Base-by-base conservation (phyloP, 2,888 invertebrate species). In the Eupithecia subfuscata region DNA sequence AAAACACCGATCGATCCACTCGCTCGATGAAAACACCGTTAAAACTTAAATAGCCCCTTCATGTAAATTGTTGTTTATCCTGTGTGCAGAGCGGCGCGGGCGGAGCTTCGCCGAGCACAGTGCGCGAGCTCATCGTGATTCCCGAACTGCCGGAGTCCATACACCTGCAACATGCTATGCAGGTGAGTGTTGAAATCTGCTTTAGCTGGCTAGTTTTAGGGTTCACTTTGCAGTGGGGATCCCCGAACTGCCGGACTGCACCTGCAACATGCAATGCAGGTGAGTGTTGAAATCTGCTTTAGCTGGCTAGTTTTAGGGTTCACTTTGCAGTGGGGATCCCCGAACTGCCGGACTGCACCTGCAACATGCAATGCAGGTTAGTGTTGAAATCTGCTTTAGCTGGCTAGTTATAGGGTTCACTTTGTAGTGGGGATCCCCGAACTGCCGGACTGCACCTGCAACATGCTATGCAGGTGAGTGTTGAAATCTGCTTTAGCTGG, bases 401-500 rank as follows among this genome's bases (percentile, higher is more conserved):
- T 52, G 48, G 52, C n/a, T 52, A 52, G n/a, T 52, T 1, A 8
- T 48, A 48, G 18, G 16, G 48, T 48, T 18, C 8, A 45, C 16
- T 45, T 16, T 45, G 45, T 16, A 45, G 45, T 43, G 14, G 14
- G 14, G 73, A 95, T 95, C 69, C 95, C 95, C 25, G 94, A 95
- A 82, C 80, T 93, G 69, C 88, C 93, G 74, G 91, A 88, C 90
- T 95, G 76, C 91, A 93, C 72, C 87, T 95, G 80, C 95, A 95
- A 84, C 95, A 95, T 78, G 92, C 95, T 68, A 95, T 95, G 83
- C 95, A 95, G 78, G 60, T 60, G 95, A 95, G 92, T 95, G 94
- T 84, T 48, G 30, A 5, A 37, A 9, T 9, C 30, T 3, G 34
- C 64, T 8, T 34, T 18, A 64, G 22, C 56, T 56, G 52, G 56